Percentiles rank a stretch among this genome's conserved stretches.
Conservation (phyloP, 2,113 vertebrate genomes). For the Phoenicopterus ruber region DNA sequence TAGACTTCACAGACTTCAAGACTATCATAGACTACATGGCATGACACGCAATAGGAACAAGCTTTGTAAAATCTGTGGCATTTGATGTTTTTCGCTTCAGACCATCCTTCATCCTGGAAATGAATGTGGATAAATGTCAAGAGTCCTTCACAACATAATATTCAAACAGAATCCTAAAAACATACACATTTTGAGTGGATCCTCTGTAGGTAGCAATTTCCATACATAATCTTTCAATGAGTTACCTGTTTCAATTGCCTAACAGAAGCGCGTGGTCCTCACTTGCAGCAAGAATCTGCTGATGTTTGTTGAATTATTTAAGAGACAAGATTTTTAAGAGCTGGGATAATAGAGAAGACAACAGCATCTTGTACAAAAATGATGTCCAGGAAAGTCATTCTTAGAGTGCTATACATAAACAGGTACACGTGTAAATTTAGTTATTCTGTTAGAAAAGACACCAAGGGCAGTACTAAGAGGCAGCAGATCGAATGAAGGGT, state of each 20-base stretch:
- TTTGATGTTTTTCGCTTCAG: not conserved
- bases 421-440: not conserved
- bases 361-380: not conserved
- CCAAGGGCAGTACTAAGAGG: not conserved
- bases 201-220: not conserved
- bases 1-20: not conserved
- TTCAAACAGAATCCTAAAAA: not conserved
- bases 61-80: not conserved
- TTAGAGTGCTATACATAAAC: not conserved
- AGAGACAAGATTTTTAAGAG: not conserved
- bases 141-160: not conserved
- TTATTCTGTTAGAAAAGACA: not conserved
- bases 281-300: not conserved
- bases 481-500: not conserved
- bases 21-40: not conserved
- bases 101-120: not conserved
- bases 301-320: not conserved
- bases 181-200: not conserved
- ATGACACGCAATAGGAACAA: not conserved
- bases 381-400: not conserved
- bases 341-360: not conserved
- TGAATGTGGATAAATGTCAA: not conserved
- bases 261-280: not conserved
- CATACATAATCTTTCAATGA: not conserved
- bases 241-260: not conserved